These are phyloP conservation scores for Percopsis transmontana DNA, from an alignment of 2,113 vertebrate genomes.

Conservation along the genomic window DNA sequence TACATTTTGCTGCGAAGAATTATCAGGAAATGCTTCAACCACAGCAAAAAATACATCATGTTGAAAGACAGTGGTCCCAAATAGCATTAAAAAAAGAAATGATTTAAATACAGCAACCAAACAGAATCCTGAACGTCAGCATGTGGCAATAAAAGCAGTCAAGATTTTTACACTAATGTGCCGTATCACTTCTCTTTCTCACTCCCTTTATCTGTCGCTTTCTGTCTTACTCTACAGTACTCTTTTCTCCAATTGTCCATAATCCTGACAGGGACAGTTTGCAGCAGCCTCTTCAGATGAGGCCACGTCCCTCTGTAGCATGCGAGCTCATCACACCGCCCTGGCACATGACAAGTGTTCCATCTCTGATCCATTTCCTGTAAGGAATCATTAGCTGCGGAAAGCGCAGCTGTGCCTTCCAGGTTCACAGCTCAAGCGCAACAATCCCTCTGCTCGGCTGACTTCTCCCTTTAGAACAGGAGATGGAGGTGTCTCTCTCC, in stretches of 20 bases:
- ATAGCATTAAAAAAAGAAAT: too few species aligned
- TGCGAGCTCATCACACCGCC: slow-evolving; percentile 21
- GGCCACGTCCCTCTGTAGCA: slow-evolving; percentile 19
- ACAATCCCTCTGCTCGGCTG: slow-evolving; percentile 35
- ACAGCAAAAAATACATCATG: too few species aligned
- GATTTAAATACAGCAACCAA: too few species aligned
- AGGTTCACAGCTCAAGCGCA: slow-evolving; percentile 64
- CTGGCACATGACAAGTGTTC: slow-evolving; percentile 69
- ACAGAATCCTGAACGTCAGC: too few species aligned
- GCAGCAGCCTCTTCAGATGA: slow-evolving; percentile 38
- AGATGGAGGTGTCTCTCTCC: slow-evolving; percentile 6
- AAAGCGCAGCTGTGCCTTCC: slow-evolving; percentile 59
- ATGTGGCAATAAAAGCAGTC: too few species aligned
- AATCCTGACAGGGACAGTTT: slow-evolving; percentile 59
- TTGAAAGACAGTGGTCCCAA: too few species aligned
- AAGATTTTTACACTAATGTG: too few species aligned
- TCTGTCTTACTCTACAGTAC: slow-evolving; percentile 25
- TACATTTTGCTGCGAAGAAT: too few species aligned
- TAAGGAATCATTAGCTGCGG: slow-evolving; percentile 72
- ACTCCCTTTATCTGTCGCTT: slow-evolving; percentile 26
- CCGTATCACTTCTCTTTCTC: slow-evolving; percentile 16
- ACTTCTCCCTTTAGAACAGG: slow-evolving; percentile 28
- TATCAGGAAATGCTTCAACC: too few species aligned
- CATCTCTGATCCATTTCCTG: slow-evolving; percentile 66
- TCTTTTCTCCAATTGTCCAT: slow-evolving; percentile 55